These are phyloP conservation scores for Tribolium castaneum DNA, from an alignment of 1,140 invertebrate species.

Conservation along the genomic window DNA sequence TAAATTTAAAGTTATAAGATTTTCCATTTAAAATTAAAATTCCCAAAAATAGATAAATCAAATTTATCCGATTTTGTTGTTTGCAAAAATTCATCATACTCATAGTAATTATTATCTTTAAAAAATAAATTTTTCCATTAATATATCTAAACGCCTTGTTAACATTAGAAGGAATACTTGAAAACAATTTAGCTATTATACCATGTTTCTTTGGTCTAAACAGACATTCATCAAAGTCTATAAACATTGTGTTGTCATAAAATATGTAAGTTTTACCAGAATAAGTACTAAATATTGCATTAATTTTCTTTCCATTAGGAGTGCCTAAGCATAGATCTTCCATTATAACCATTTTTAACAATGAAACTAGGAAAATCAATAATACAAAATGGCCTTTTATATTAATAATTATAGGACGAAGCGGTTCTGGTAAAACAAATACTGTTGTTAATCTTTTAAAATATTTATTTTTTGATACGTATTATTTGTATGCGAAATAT, in stretches of 20 bases:
- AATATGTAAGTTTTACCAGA: constrained; percentile 15
- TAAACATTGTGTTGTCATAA: constrained; percentile 26
- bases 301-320: background rate
- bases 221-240: constrained; percentile 24
- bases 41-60: constrained; percentile 26
- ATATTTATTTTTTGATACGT: no score
- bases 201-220: constrained; percentile 33
- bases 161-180: constrained; percentile 18
- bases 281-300: constrained; percentile 8
- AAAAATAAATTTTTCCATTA: constrained; percentile 20
- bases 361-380: constrained; percentile 25
- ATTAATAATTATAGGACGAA: no score
- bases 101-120: constrained; percentile 19
- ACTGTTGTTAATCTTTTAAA: no score
- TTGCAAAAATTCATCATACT: constrained; percentile 25
- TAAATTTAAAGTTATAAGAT: background rate
- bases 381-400: no score
- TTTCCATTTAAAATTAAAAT: constrained; percentile 12
- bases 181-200: constrained; percentile 19
- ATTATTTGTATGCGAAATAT: no score
- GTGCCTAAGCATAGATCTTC: constrained; percentile 26
- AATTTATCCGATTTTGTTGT: constrained; percentile 22
- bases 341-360: background rate
- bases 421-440: no score
- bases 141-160: constrained; percentile 16